Evolutionary conservation across 1,140 invertebrate genomes (phyloP).

Genomic region (Brachionus paranguensis): DNA sequence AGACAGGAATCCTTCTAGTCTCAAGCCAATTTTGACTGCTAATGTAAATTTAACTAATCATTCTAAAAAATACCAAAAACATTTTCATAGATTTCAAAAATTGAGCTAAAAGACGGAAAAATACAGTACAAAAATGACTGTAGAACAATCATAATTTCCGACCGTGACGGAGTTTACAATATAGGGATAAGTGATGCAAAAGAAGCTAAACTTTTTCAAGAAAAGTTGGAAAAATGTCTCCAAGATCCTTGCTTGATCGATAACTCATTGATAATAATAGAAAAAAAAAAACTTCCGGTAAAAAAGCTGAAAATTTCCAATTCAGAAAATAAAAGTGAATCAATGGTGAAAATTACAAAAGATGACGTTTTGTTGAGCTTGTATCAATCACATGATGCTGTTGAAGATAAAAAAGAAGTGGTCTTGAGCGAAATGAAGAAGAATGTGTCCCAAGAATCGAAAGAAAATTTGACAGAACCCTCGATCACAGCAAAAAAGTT

Average conservation of each 20-base stretch:
- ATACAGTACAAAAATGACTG: neutral
- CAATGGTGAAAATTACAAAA: neutral
- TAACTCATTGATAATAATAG: neutral
- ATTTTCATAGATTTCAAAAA: neutral
- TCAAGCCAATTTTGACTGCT: neutral
- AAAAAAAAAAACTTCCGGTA: neutral
- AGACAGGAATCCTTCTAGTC: neutral
- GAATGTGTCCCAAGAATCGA: neutral
- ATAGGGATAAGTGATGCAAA: neutral
- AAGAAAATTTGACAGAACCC: neutral
- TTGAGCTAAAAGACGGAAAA: neutral
- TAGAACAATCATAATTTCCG: neutral
- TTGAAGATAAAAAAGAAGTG: neutral
- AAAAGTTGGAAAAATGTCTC: constrained; percentile 13
- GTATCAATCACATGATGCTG: neutral
- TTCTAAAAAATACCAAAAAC: neutral
- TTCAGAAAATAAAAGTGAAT: neutral
- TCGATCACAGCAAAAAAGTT: neutral
- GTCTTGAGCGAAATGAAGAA: neutral
- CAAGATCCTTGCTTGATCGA: neutral
- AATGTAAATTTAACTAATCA: neutral
- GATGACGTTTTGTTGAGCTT: neutral
- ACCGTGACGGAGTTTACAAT: neutral
- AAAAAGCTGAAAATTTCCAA: neutral
- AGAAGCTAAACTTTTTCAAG: neutral